phyloP scores from a whole-genome alignment of 2,113 vertebrate genomes.

The Podarcis raffonei region DNA sequence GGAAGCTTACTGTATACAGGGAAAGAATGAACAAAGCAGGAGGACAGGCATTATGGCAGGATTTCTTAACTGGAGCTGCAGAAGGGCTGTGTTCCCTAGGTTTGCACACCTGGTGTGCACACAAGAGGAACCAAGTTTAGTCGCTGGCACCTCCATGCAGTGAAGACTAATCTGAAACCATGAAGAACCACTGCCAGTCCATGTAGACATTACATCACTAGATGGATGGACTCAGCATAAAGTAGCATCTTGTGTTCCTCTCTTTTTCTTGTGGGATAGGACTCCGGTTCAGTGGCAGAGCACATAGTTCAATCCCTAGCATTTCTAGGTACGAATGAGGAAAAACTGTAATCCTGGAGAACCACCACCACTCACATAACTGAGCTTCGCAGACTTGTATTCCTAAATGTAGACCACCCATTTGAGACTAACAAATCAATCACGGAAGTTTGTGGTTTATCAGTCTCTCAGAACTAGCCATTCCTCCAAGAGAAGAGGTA shows the following conservation, averaged over 20 bases:
- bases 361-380: too few relatives aligned
- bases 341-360: too few relatives aligned
- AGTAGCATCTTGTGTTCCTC: too few relatives aligned
- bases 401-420: background rate
- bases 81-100: background rate
- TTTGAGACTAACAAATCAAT: background rate
- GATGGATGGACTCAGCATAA: too few relatives aligned
- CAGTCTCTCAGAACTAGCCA: background rate
- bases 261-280: too few relatives aligned
- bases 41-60: background rate
- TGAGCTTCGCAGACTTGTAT: too few relatives aligned
- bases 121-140: background rate
- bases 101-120: background rate
- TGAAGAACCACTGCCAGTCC: too few relatives aligned
- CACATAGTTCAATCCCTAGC: too few relatives aligned
- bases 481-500: too few relatives aligned
- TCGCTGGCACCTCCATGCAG: background rate
- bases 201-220: too few relatives aligned
- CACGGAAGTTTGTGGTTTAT: background rate
- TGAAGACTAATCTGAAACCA: background rate
- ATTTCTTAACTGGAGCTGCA: background rate
- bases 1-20: background rate
- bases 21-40: background rate
- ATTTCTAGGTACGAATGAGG: too few relatives aligned
- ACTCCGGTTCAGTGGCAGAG: too few relatives aligned